Base-by-base conservation (phyloP, 2,113 vertebrate genomes). In the Gasterosteus nipponicus region DNA sequence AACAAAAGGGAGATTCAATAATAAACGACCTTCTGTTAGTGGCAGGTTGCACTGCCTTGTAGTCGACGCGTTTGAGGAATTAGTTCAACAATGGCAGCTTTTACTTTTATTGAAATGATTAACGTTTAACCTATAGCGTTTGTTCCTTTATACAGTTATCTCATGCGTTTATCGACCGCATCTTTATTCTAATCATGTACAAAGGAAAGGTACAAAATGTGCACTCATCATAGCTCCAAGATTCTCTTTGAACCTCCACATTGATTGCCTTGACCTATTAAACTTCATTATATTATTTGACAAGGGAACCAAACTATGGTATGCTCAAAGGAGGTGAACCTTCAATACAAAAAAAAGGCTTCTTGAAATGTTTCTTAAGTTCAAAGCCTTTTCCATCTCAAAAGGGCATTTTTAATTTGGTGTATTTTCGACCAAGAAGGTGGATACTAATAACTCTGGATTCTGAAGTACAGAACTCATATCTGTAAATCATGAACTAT, bases 371-470 rank as follows among this genome's bases (percentile, higher is more conserved):
- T 93, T 95, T 94, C 94, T 95, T 94, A 92, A 96, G 95, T 98
- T 97, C 97, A 97, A 99, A 98, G 96, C 94, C 92, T 93, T 93
- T 78, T 92, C 93, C 90, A 92, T 96, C 96, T 95, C 89, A 96
- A 99, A 98, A 97, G 96, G 95, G 96, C 95, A 99, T 97, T 97
- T 96, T 97, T 96, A 96, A 97, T 97, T 95, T 69, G 84, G 47
- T 94, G 92, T 93, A 93, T 91, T 89, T 89, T 87, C 84, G 83
- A 58, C 82, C 78, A 84, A 76, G 88, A 92, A 91, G 89, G 84
- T 91, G 84, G 87, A 85, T 85, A 81, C 87, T 90, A 92, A 88
- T 92, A 91, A 87, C 91, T 90, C 80, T 75, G 81, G 83, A 89
- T 82, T 89, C 86, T 89, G 81, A 89, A 90, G 86, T 88, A 84